Evolutionary conservation across 2,797 vertebrate species (phyloP).

Genomic region (Coracias cyanogaster): DNA sequence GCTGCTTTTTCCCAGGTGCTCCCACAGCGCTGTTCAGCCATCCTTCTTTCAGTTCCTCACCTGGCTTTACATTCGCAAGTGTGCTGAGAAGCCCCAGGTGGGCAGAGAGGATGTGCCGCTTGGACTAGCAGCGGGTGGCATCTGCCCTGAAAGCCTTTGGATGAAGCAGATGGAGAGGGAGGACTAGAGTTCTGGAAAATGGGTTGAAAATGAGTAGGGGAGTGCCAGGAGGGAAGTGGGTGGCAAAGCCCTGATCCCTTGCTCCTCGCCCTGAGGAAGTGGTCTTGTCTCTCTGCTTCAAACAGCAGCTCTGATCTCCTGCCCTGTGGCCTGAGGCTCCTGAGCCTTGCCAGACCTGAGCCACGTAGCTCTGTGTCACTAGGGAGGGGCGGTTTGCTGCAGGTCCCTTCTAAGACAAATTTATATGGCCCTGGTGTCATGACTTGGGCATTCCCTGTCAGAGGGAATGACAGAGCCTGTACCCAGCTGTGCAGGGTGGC

Average conservation of each 20-base stretch:
- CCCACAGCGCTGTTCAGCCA: neutral
- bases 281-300: too few relatives aligned
- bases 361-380: accelerated
- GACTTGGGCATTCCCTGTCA: too few relatives aligned
- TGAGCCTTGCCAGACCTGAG: neutral
- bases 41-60: neutral
- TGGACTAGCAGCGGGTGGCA: neutral
- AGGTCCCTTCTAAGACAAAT: accelerated
- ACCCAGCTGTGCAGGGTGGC: accelerated
- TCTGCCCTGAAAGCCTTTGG: neutral
- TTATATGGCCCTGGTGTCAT: neutral
- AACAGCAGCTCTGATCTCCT: neutral
- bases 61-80: neutral
- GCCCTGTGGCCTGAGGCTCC: neutral
- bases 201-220: neutral
- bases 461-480: too few relatives aligned
- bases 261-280: neutral
- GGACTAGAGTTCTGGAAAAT: neutral
- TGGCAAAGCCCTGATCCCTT: neutral
- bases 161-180: neutral
- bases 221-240: neutral
- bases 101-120: neutral
- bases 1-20: neutral
- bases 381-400: neutral
- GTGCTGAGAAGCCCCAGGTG: neutral